Percentiles rank a stretch among this genome's conserved stretches.
phyloP scores from a whole-genome alignment of 1,140 invertebrate species.

The Batillaria attramentaria region DNA sequence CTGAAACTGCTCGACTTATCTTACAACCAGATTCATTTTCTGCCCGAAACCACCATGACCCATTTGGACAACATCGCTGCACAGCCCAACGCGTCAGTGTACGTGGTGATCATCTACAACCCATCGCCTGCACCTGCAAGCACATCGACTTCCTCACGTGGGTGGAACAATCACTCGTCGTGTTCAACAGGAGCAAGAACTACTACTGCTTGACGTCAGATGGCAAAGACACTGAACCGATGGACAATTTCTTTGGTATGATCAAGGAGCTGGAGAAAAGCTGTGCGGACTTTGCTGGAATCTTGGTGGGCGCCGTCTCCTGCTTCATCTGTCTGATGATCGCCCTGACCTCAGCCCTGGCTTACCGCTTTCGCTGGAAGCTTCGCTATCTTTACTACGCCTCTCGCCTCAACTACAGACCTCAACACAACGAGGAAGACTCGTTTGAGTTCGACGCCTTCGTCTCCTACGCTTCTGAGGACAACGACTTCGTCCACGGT shows the following conservation, averaged over 20 bases:
- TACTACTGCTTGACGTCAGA: conserved; percentile 38
- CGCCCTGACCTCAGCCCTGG: conserved; percentile 7
- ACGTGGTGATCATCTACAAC: conserved; percentile 33
- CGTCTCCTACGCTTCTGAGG: conserved; percentile 48
- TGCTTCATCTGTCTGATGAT: conserved; percentile 25
- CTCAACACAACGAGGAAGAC: background rate
- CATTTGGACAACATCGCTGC: conserved; percentile 4
- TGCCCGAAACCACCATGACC: background rate
- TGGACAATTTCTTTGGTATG: conserved; percentile 22
- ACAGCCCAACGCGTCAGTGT: background rate
- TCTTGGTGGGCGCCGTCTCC: conserved; percentile 31
- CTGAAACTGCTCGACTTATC: conserved; percentile 24
- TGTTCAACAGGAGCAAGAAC: background rate
- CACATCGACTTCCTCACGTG: conserved; percentile 44
- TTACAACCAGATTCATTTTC: conserved; percentile 31
- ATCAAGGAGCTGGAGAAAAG: conserved; percentile 27
- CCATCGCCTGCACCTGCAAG: conserved; percentile 46
- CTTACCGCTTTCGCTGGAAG: conserved; percentile 43
- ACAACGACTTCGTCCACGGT: conserved; percentile 40
- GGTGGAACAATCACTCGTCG: conserved; percentile 28
- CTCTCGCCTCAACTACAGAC: conserved; percentile 27
- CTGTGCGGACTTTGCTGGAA: conserved; percentile 28
- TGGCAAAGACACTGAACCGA: background rate
- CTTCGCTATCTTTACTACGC: conserved; percentile 39
- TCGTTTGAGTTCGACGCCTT: conserved; percentile 51